Evolutionary conservation across 2,888 invertebrate genomes (phyloP).

Genomic region (Caenorhabditis zanzibari): DNA sequence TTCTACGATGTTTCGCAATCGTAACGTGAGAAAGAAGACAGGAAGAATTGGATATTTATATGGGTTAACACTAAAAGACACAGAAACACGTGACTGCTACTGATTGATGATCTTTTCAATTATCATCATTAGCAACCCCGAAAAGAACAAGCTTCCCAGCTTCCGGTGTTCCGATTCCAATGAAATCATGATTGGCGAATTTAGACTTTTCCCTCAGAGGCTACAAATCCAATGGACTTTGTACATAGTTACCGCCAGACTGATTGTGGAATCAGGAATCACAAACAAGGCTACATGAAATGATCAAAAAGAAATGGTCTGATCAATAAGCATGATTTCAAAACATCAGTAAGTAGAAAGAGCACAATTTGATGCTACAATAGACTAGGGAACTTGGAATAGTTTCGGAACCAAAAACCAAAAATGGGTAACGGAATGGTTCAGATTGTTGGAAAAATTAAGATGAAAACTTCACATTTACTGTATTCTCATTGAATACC

Average conservation of each 20-base stretch:
- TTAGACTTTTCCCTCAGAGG: slow-evolving; percentile 30
- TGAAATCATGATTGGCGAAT: slow-evolving; percentile 2
- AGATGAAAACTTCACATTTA: too few relatives aligned
- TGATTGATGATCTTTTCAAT: slow-evolving; percentile 17
- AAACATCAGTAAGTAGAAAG: slow-evolving; percentile 2
- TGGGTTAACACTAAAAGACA: slow-evolving; percentile 21
- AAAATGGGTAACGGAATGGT: too few relatives aligned
- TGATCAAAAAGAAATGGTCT: slow-evolving; percentile 38
- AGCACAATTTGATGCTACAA: slow-evolving; percentile 31
- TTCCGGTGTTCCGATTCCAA: slow-evolving; percentile 13
- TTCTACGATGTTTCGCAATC: slow-evolving; percentile 43
- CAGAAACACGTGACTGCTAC: slow-evolving; percentile 25
- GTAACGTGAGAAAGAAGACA: slow-evolving; percentile 4
- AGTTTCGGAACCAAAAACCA: neutral
- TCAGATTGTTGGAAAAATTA: too few relatives aligned
- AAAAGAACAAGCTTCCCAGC: neutral
- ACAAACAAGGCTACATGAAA: slow-evolving; percentile 35
- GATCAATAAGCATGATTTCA: slow-evolving; percentile 24
- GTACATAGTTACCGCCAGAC: slow-evolving; percentile 30
- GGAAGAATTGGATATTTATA: slow-evolving; percentile 21
- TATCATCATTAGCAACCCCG: neutral
- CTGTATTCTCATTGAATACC: too few relatives aligned
- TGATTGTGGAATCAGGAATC: slow-evolving; percentile 27
- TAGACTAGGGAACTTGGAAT: neutral
- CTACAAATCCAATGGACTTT: slow-evolving; percentile 52